Evolutionary conservation across 2,888 invertebrate genomes (phyloP).

Genomic region (Papilio gigon): DNA sequence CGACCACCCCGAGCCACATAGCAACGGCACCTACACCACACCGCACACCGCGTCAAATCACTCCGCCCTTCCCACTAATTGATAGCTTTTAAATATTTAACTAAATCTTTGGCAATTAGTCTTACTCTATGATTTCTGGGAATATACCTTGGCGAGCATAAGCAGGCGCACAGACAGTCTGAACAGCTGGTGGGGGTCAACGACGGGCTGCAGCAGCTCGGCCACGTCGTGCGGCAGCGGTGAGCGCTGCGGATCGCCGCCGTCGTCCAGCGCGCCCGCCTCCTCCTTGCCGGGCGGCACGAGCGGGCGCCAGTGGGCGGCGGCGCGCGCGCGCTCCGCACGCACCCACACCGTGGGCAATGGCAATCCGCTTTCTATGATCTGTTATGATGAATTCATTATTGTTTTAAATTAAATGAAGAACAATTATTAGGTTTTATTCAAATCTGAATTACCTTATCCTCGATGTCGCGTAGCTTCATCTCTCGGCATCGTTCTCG

Average conservation of each 20-base stretch:
- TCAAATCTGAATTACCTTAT: conserved; percentile 39
- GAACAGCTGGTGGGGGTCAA: conserved; percentile 81
- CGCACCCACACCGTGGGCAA: conserved; percentile 88
- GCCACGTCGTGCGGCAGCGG: conserved; percentile 85
- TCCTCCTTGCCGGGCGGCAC: conserved; percentile 65
- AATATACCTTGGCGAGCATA: conserved; percentile 61
- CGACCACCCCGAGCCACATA: conserved; percentile 49
- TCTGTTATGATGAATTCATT: conserved; percentile 46
- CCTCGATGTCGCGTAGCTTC: conserved; percentile 46
- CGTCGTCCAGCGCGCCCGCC: conserved; percentile 81
- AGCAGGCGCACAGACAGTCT: conserved; percentile 84
- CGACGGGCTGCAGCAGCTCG: conserved; percentile 87
- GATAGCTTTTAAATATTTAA: too few relatives aligned
- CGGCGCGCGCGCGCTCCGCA: conserved; percentile 87
- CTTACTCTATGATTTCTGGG: too few relatives aligned
- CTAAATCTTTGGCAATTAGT: too few relatives aligned
- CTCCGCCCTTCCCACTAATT: neutral
- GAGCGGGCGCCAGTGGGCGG: conserved; percentile 85
- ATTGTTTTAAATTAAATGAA: conserved; percentile 43
- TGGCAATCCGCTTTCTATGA: conserved; percentile 83
- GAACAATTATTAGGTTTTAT: neutral
- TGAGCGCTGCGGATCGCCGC: conserved; percentile 85
- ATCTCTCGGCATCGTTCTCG: conserved; percentile 29
- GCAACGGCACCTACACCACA: conserved; percentile 48
- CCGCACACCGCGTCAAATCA: conserved; percentile 20